Conservation (phyloP, 2,888 invertebrate species). For the Pycnomerus fuliginosus region DNA sequence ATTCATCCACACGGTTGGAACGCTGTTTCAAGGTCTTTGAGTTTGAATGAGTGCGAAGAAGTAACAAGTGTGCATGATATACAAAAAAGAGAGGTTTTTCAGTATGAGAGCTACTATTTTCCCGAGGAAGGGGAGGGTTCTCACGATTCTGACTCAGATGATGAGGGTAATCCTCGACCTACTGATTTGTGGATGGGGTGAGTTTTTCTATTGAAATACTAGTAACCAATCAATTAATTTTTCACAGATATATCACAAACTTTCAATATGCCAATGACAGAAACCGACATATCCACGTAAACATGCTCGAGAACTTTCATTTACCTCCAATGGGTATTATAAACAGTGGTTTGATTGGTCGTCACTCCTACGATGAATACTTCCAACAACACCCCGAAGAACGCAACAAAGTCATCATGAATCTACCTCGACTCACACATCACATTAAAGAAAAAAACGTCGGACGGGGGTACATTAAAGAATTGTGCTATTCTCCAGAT, state of each 20-base stretch:
- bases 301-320: constrained; percentile 31
- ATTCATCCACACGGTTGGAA: constrained; percentile 91
- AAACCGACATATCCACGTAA: constrained; percentile 22
- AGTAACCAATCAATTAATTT: too few species aligned
- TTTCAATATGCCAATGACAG: constrained; percentile 39
- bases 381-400: constrained; percentile 43
- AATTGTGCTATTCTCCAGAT: constrained; percentile 86
- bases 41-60: constrained; percentile 82
- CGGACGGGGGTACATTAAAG: constrained; percentile 91
- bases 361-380: constrained; percentile 40
- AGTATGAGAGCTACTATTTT: constrained; percentile 48
- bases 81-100: constrained; percentile 61
- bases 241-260: constrained; percentile 45
- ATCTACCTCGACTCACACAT: constrained; percentile 77
- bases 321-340: constrained; percentile 44
- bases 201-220: too few species aligned
- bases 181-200: constrained; percentile 52
- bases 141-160: constrained; percentile 27
- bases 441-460: constrained; percentile 84
- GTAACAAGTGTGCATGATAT: constrained; percentile 81
- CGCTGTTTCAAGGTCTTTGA: constrained; percentile 84
- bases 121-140: constrained; percentile 34
- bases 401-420: constrained; percentile 61
- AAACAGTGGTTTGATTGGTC: constrained; percentile 48
- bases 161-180: constrained; percentile 31